Conservation (phyloP, 2,888 invertebrate species). For the Crematogaster levior region DNA sequence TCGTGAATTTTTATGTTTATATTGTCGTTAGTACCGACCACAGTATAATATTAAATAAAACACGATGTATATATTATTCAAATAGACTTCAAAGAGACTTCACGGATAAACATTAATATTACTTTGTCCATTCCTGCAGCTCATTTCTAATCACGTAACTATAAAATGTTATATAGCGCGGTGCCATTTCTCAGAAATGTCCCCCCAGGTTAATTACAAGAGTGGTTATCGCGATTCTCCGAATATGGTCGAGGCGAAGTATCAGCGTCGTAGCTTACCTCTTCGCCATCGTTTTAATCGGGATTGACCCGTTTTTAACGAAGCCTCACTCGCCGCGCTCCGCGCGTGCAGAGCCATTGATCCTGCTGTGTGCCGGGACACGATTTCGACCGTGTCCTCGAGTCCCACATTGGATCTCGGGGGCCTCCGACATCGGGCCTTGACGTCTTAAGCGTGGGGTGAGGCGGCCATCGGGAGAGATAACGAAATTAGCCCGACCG, state of each 20-base stretch:
- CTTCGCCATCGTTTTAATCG: slow-evolving; percentile 61
- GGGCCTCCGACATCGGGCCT: slow-evolving; percentile 69
- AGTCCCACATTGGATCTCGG: slow-evolving; percentile 59
- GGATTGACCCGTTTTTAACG: slow-evolving; percentile 70
- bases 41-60: not conserved
- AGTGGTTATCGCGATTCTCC: slow-evolving; percentile 40
- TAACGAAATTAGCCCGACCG: slow-evolving; percentile 85
- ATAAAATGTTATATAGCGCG: slow-evolving; percentile 19
- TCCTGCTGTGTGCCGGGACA: slow-evolving; percentile 65
- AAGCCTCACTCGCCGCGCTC: slow-evolving; percentile 59
- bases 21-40: no score
- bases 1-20: not conserved
- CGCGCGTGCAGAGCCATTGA: slow-evolving; percentile 65
- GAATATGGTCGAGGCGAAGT: slow-evolving; percentile 25
- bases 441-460: slow-evolving; percentile 76
- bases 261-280: slow-evolving; percentile 24
- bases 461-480: slow-evolving; percentile 79
- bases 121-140: not conserved
- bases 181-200: slow-evolving; percentile 20
- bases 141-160: not conserved
- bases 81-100: not conserved
- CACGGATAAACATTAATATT: not conserved
- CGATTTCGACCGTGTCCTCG: slow-evolving; percentile 64
- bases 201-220: slow-evolving; percentile 38
- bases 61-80: not conserved